phyloP scores from a whole-genome alignment of 1,140 invertebrate species.

The Melitaea cinxia region DNA sequence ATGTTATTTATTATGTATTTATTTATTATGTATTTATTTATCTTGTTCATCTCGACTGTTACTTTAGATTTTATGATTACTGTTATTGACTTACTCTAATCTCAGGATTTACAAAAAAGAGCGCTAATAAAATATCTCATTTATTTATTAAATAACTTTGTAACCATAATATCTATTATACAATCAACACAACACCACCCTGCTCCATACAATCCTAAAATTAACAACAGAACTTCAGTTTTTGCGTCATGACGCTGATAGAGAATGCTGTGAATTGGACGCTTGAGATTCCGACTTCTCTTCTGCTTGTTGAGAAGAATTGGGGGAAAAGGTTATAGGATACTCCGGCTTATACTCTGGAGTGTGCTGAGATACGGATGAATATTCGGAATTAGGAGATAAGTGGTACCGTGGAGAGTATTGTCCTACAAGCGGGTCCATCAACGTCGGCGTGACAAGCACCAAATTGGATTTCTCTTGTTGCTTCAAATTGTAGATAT shows the following conservation, averaged over 20 bases:
- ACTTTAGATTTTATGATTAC: no score
- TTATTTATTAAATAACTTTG: no score
- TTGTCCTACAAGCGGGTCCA: neutral
- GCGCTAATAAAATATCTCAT: no score
- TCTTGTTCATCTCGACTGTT: no score
- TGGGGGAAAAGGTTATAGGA: neutral
- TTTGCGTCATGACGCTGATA: neutral
- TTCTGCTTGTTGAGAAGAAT: neutral
- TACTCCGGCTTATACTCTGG: neutral
- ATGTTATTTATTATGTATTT: no score
- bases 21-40: no score
- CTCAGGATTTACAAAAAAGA: no score
- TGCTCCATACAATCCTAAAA: no score
- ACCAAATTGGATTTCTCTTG: slow-evolving; percentile 4
- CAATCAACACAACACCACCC: no score
- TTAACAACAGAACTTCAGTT: no score
- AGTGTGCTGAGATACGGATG: neutral
- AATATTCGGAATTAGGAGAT: neutral
- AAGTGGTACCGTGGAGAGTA: neutral
- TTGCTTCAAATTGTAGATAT: slow-evolving; percentile 24
- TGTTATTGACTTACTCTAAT: no score
- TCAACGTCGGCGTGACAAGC: neutral
- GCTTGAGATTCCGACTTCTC: neutral
- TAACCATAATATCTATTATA: no score
- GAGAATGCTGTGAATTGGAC: neutral